Evolutionary conservation across 53 echinoderm and acorn worm species (phyloP).

Genomic region (Luidia sarsii): DNA sequence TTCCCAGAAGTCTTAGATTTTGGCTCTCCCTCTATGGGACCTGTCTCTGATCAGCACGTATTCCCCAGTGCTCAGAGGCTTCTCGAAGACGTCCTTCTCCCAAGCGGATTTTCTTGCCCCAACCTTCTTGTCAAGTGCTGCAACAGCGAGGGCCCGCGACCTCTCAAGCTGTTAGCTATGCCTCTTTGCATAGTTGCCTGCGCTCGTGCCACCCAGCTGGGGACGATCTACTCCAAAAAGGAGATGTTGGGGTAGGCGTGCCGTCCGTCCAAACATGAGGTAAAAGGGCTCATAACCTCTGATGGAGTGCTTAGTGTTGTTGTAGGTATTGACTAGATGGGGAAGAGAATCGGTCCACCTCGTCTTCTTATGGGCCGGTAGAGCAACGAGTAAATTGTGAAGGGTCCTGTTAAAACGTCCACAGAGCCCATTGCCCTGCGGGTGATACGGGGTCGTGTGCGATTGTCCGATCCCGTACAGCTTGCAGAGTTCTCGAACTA

Average conservation of each 20-base stretch:
- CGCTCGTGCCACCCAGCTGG: not conserved
- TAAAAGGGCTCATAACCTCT: conserved; percentile 20
- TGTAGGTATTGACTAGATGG: conserved; percentile 22
- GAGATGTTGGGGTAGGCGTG: no score
- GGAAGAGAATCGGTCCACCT: conserved; percentile 38
- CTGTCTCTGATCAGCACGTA: conserved; percentile 27
- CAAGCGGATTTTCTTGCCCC: not conserved
- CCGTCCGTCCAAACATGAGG: conserved; percentile 17
- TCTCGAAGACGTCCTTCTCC: conserved; percentile 43
- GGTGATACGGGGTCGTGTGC: conserved; percentile 7
- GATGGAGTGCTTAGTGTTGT: conserved; percentile 26
- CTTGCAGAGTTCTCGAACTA: conserved; percentile 38
- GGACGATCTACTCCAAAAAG: conserved; percentile 1
- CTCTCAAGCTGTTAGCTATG: no score
- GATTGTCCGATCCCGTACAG: conserved; percentile 19
- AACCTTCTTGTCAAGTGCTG: not conserved
- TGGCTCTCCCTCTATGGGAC: conserved; percentile 24
- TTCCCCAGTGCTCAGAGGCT: conserved; percentile 19
- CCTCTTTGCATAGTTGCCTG: no score
- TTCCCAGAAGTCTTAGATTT: conserved; percentile 53
- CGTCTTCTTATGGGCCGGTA: conserved; percentile 26
- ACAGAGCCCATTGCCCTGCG: no score
- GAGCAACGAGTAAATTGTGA: conserved; percentile 17
- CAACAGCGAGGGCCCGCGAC: no score
- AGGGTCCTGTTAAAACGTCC: no score